Evolutionary conservation across 2,797 vertebrate genomes (phyloP).

Genomic region (Falco biarmicus): DNA sequence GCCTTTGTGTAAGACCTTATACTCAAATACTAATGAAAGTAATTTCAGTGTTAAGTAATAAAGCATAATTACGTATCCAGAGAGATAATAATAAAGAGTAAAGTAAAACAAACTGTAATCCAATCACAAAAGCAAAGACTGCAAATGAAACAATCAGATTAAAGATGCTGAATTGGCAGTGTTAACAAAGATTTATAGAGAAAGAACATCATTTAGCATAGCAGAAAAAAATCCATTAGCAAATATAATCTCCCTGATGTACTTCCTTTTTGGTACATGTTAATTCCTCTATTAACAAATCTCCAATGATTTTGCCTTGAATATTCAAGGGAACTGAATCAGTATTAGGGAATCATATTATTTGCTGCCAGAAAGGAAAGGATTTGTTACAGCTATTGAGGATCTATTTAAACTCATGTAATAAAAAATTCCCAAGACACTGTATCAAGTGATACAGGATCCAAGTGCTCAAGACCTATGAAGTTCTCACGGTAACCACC

Average conservation of each 20-base stretch:
- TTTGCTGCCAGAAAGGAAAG: slow-evolving; percentile 1
- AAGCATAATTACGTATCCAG: slow-evolving; percentile 38
- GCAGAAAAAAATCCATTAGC: slow-evolving; percentile 26
- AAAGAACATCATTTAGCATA: slow-evolving; percentile 19
- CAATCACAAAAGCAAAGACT: slow-evolving; percentile 41
- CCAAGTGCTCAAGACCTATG: neutral
- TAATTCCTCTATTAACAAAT: slow-evolving; percentile 54
- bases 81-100: slow-evolving; percentile 16
- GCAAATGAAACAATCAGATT: slow-evolving; percentile 44
- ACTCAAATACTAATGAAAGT: neutral
- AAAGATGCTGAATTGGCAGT: slow-evolving; percentile 38
- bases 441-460: neutral
- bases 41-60: slow-evolving; percentile 48
- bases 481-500: neutral
- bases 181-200: slow-evolving; percentile 45
- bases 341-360: slow-evolving; percentile 39
- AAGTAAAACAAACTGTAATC: slow-evolving; percentile 52
- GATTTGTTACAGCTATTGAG: neutral
- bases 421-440: neutral
- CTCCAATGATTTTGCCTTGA: slow-evolving; percentile 43
- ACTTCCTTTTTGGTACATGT: slow-evolving; percentile 10
- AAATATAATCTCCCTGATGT: slow-evolving; percentile 52
- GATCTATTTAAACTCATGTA: neutral
- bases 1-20: neutral
- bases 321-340: slow-evolving; percentile 46